Evolutionary conservation across 2,888 invertebrate genomes (phyloP).

Genomic region (Drosophila flavopinicola): DNA sequence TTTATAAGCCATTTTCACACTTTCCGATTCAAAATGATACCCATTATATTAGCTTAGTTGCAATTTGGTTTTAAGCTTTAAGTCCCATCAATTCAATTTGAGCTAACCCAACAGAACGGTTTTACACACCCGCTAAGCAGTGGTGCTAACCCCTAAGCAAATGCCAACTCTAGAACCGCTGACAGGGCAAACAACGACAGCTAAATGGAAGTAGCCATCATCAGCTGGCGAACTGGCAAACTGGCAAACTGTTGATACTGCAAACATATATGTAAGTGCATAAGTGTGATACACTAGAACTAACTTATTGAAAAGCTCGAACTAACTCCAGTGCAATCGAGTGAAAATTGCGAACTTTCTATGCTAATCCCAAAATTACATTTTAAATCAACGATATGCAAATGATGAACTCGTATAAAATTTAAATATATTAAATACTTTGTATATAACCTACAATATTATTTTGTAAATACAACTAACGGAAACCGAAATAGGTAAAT

Average conservation of each 20-base stretch:
- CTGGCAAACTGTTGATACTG: conserved; percentile 24
- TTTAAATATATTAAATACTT: no score
- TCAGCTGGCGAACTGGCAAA: neutral
- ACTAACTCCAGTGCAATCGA: no score
- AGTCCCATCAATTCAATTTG: conserved; percentile 8
- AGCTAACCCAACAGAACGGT: conserved; percentile 1
- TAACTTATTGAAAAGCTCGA: no score
- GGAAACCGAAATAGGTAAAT: no score
- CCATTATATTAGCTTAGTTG: neutral
- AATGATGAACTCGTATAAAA: no score
- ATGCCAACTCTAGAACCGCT: conserved; percentile 17
- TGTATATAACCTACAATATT: no score
- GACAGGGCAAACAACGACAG: conserved; percentile 24
- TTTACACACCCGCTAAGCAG: conserved; percentile 26
- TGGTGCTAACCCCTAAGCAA: conserved; percentile 4
- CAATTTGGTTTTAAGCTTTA: conserved; percentile 23
- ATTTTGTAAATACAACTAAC: no score
- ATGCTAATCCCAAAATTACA: no score
- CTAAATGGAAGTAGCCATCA: conserved; percentile 24
- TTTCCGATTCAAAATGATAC: conserved; percentile 2
- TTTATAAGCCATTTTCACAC: neutral
- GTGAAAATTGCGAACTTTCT: no score
- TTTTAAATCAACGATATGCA: no score
- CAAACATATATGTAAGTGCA: neutral
- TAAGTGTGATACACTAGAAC: conserved; percentile 6